Percentiles rank a stretch among this genome's conserved stretches.
Conservation (phyloP, 2,797 vertebrate species). For the Anguilla obscura region DNA sequence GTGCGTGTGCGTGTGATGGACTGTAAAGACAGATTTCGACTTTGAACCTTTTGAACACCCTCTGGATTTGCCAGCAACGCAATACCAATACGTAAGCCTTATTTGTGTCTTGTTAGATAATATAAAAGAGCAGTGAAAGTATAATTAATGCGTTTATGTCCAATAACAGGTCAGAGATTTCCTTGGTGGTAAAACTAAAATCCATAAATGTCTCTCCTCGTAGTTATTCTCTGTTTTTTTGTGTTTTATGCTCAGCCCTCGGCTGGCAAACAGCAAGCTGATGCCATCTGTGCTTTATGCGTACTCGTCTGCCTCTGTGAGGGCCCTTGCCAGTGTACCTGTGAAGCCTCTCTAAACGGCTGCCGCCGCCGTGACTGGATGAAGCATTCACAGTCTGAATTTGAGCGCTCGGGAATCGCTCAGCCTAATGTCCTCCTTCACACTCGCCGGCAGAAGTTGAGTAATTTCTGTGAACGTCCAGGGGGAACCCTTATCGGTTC, state of each 20-base stretch:
- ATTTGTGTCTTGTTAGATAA: background rate
- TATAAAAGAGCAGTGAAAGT: too few species aligned
- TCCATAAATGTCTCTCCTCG: background rate
- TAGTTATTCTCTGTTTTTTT: background rate
- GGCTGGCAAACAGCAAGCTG: background rate
- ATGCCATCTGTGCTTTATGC: background rate
- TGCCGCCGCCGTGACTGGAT: background rate
- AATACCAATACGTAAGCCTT: background rate
- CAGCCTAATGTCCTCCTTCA: conserved; percentile 53
- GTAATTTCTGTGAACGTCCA: conserved; percentile 34
- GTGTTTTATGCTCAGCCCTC: background rate
- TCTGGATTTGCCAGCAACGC: background rate
- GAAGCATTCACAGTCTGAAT: conserved; percentile 35
- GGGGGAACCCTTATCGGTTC: conserved; percentile 51
- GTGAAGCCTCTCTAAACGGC: background rate
- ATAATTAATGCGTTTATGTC: background rate
- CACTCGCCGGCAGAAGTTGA: conserved; percentile 38
- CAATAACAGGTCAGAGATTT: background rate
- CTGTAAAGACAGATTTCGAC: background rate
- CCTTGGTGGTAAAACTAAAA: background rate
- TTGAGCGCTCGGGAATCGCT: conserved; percentile 40
- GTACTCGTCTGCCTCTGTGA: background rate
- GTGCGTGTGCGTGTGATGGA: background rate
- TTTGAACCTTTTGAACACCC: background rate
- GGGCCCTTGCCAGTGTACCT: background rate